These are phyloP conservation scores for Stenoptilia bipunctidactyla DNA, from an alignment of 2,888 invertebrate species.

Conservation along the genomic window DNA sequence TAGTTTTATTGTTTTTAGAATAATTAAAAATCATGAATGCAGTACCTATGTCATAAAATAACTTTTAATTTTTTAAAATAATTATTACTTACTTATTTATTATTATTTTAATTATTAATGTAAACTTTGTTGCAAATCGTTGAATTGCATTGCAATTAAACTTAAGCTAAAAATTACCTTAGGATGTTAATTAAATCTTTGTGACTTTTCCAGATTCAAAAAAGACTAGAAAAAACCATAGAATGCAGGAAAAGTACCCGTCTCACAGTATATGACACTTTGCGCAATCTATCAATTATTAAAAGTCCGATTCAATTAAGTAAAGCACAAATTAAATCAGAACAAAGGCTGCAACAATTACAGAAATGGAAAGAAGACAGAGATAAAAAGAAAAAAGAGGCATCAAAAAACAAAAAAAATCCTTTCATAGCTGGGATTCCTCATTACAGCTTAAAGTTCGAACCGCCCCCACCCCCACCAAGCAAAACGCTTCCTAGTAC, in stretches of 20 bases:
- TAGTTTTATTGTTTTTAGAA: neutral
- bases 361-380: conserved; percentile 58
- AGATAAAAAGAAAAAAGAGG: conserved; percentile 41
- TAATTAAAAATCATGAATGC: neutral
- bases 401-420: conserved; percentile 39
- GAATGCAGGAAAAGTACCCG: conserved; percentile 38
- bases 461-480: conserved; percentile 34
- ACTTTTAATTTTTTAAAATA: too few relatives aligned
- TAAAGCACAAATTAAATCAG: conserved; percentile 26
- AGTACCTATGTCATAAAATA: too few relatives aligned
- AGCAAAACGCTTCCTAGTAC: conserved; percentile 29
- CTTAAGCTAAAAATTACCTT: too few relatives aligned
- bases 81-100: too few relatives aligned
- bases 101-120: too few relatives aligned
- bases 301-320: conserved; percentile 26
- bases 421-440: conserved; percentile 45
- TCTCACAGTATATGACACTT: conserved; percentile 37
- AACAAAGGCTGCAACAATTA: conserved; percentile 39
- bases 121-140: too few relatives aligned
- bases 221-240: conserved; percentile 32
- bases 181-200: conserved; percentile 8
- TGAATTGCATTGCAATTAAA: too few relatives aligned
- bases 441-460: conserved; percentile 32
- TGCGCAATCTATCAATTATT: conserved; percentile 30
- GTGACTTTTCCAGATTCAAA: conserved; percentile 37